Evolutionary conservation across 2,888 invertebrate genomes (phyloP).

Genomic region (Aleiodes alternator): DNA sequence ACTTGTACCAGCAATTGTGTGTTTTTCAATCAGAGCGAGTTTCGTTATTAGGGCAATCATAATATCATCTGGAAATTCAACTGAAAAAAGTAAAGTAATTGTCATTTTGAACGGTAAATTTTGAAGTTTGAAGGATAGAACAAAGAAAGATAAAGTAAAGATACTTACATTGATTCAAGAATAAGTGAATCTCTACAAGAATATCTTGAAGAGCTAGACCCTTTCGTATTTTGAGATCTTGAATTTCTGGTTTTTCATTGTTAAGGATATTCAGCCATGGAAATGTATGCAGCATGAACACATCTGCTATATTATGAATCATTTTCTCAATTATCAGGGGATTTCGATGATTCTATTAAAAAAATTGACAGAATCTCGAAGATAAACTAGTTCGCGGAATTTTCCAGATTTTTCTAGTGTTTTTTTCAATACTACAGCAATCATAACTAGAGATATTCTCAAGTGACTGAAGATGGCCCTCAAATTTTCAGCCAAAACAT

Average conservation of each 20-base stretch:
- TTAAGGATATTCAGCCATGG: conserved; percentile 57
- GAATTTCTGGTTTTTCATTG: conserved; percentile 79
- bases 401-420: too few relatives aligned
- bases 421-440: too few relatives aligned
- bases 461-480: too few relatives aligned
- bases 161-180: conserved; percentile 89
- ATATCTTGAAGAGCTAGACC: conserved; percentile 96
- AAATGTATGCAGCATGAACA: too few relatives aligned
- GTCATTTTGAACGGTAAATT: conserved; percentile 1
- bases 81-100: conserved; percentile 76
- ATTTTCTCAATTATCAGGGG: too few relatives aligned
- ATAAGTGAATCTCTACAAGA: conserved; percentile 91
- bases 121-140: not conserved
- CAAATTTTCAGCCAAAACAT: too few relatives aligned
- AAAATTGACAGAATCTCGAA: too few relatives aligned
- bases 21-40: conserved; percentile 92
- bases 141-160: not conserved
- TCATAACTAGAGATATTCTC: too few relatives aligned
- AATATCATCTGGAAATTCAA: conserved; percentile 89
- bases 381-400: too few relatives aligned
- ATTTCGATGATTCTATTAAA: too few relatives aligned
- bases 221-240: conserved; percentile 90
- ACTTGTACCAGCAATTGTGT: conserved; percentile 89
- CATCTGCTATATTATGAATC: too few relatives aligned
- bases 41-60: conserved; percentile 88